These are phyloP conservation scores for Drusus annulatus DNA, from an alignment of 1,140 invertebrate genomes.

Conservation along the genomic window DNA sequence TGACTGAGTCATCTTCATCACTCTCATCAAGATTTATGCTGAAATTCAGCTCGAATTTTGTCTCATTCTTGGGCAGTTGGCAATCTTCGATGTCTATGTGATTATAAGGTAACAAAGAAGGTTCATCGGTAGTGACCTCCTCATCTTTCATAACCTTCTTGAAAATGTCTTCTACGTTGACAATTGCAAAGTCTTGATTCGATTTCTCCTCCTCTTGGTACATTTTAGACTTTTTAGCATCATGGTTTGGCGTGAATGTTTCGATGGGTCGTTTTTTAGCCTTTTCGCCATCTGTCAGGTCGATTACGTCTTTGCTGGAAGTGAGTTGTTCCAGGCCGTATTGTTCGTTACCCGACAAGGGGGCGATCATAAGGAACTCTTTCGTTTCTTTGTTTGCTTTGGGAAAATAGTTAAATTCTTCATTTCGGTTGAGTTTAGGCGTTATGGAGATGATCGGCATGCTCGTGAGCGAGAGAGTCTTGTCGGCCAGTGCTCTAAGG, in stretches of 20 bases:
- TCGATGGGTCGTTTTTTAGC: neutral
- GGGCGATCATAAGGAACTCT: neutral
- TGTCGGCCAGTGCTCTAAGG: neutral
- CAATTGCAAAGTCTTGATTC: neutral
- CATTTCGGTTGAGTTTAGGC: neutral
- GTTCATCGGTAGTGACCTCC: neutral
- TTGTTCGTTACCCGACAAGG: neutral
- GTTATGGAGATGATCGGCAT: slow-evolving; percentile 27
- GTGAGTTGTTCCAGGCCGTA: neutral
- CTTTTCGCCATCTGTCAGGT: slow-evolving; percentile 1
- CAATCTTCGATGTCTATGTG: neutral
- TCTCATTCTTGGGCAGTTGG: neutral
- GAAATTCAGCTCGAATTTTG: slow-evolving; percentile 3
- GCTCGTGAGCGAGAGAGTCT: neutral
- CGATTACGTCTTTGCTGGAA: neutral
- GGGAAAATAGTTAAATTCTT: neutral
- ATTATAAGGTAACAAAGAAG: neutral
- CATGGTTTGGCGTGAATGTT: neutral
- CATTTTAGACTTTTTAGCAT: neutral
- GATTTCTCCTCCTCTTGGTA: neutral
- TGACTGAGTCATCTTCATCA: neutral
- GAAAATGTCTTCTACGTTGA: slow-evolving; percentile 17
- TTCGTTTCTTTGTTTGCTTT: neutral
- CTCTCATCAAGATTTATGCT: slow-evolving; percentile 12
- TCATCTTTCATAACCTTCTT: slow-evolving; percentile 7